Conservation (phyloP, 1,140 invertebrate species). For the Phenacoccus solenopsis region DNA sequence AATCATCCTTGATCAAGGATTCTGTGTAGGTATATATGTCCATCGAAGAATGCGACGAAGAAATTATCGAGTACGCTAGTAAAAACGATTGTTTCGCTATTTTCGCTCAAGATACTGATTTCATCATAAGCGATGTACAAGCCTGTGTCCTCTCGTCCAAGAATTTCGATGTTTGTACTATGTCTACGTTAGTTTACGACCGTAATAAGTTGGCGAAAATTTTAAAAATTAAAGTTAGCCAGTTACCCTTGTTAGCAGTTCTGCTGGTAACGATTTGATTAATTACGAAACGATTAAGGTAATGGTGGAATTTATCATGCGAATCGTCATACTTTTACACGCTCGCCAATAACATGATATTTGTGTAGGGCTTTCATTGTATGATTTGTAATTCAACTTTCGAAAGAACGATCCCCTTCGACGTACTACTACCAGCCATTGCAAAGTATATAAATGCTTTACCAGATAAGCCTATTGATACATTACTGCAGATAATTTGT, state of each 20-base stretch:
- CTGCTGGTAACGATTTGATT: conserved; percentile 30
- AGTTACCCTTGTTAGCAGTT: neutral
- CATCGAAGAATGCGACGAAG: conserved; percentile 27
- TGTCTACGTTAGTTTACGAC: neutral
- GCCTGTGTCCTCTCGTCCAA: neutral
- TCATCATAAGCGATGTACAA: neutral
- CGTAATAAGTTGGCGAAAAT: neutral
- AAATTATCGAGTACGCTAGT: neutral
- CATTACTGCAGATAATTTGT: neutral
- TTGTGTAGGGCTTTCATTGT: neutral
- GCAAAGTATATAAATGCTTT: neutral
- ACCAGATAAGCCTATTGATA: neutral
- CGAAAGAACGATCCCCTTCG: neutral
- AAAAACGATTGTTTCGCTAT: conserved; percentile 13
- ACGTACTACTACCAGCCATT: neutral
- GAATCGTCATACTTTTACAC: neutral
- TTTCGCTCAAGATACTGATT: conserved; percentile 9
- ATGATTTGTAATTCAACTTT: neutral
- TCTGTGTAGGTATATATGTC: conserved; percentile 28
- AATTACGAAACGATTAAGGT: conserved; percentile 26
- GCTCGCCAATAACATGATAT: neutral
- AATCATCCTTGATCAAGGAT: neutral
- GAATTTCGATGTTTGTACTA: neutral
- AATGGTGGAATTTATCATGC: conserved; percentile 26
- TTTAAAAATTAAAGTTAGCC: neutral